Evolutionary conservation across 2,888 invertebrate genomes (phyloP).

Genomic region (Tipula vernalis): DNA sequence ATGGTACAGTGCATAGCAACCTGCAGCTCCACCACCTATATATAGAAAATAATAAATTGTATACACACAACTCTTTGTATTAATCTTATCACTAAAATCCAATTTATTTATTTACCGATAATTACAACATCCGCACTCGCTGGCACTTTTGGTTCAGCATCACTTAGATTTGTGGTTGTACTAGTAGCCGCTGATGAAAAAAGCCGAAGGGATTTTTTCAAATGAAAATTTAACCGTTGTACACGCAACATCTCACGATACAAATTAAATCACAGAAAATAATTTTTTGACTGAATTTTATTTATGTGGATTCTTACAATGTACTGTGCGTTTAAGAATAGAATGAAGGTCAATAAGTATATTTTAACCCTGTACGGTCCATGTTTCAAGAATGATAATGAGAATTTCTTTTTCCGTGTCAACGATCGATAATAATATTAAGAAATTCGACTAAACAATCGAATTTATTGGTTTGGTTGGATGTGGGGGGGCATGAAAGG

Average conservation of each 20-base stretch:
- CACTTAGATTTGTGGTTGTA: not conserved
- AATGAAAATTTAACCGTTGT: not conserved
- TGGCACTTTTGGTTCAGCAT: not conserved
- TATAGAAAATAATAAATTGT: not conserved
- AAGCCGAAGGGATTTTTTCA: not conserved
- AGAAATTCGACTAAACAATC: not conserved
- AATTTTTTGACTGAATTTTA: not conserved
- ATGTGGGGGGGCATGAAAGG: not conserved
- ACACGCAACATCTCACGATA: not conserved
- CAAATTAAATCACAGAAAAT: not conserved
- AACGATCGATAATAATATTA: not conserved
- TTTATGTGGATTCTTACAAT: not conserved
- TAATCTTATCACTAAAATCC: not conserved
- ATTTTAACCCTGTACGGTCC: not conserved
- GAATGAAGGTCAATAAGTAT: not conserved
- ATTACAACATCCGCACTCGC: conserved; percentile 60
- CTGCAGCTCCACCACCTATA: conserved; percentile 72
- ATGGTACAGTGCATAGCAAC: conserved; percentile 76
- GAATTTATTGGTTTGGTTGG: not conserved
- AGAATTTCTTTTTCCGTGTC: not conserved
- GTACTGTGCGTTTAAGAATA: not conserved
- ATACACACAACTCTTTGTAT: not conserved
- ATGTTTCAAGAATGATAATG: not conserved
- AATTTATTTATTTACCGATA: conserved; percentile 42
- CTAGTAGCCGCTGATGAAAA: not conserved